Conservation (phyloP, 2,797 vertebrate genomes). For the Dendrocincla tyrannina region DNA sequence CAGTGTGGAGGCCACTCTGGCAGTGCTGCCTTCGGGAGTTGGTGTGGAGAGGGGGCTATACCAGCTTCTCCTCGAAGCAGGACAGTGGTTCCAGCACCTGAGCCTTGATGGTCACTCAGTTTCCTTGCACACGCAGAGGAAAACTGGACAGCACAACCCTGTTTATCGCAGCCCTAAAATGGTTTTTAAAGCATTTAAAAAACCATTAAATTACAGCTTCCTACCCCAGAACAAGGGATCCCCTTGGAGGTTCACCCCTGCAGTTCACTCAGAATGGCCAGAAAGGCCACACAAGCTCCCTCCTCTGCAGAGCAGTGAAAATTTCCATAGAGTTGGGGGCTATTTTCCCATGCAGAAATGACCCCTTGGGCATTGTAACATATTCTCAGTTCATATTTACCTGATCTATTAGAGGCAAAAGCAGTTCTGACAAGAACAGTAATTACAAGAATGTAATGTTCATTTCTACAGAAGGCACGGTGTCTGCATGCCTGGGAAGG, state of each 20-base stretch:
- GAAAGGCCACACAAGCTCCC: neutral
- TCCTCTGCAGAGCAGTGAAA: neutral
- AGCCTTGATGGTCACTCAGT: neutral
- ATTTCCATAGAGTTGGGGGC: neutral
- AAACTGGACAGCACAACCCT: neutral
- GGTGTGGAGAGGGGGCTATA: neutral
- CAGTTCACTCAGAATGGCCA: neutral
- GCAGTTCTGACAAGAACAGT: slow-evolving; percentile 19
- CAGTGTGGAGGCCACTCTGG: neutral
- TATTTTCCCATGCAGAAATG: neutral
- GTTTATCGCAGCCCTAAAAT: neutral
- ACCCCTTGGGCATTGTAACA: neutral
- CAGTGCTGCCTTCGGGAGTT: neutral
- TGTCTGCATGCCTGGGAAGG: slow-evolving; percentile 69
- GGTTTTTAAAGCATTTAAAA: neutral
- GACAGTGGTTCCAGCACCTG: neutral
- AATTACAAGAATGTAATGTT: slow-evolving; percentile 41
- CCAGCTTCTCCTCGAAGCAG: neutral
- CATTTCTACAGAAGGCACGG: slow-evolving; percentile 50
- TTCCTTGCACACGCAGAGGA: neutral
- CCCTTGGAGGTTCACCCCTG: neutral
- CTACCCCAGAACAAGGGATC: neutral
- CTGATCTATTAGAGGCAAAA: slow-evolving; percentile 37
- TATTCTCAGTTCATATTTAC: slow-evolving; percentile 38
- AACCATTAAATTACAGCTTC: neutral